phyloP scores from a whole-genome alignment of 2,797 vertebrate species.

The Acanthurus tractus region DNA sequence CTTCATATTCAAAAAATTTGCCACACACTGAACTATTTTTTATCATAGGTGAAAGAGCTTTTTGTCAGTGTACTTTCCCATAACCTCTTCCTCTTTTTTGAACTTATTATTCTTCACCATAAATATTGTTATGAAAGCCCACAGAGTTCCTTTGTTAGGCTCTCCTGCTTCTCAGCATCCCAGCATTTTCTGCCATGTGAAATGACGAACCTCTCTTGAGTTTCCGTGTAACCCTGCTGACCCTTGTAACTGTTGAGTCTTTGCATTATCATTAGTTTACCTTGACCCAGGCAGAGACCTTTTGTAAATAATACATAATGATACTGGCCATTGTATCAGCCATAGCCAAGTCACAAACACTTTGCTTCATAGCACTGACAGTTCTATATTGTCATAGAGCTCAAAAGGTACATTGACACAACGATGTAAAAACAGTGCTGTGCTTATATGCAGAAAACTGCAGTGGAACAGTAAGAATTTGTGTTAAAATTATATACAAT shows the following conservation, averaged over 20 bases:
- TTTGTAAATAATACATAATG: neutral
- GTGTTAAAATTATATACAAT: neutral
- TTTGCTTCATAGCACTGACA: neutral
- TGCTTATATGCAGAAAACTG: neutral
- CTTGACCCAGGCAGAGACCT: neutral
- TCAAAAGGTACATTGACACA: too few relatives aligned
- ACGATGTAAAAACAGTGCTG: neutral
- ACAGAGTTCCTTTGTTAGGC: constrained; percentile 3
- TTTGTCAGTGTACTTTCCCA: neutral
- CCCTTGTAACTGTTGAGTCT: neutral
- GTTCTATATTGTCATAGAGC: neutral
- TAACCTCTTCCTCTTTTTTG: constrained; percentile 10
- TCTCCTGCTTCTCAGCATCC: neutral
- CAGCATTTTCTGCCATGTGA: neutral
- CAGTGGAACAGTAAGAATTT: neutral
- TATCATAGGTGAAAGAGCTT: too few relatives aligned
- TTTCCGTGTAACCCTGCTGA: neutral
- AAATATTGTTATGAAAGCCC: neutral
- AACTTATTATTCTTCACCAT: constrained; percentile 6
- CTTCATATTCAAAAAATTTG: neutral
- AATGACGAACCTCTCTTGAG: neutral
- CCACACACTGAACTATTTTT: too few relatives aligned
- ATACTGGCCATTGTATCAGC: neutral
- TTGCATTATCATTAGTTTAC: neutral
- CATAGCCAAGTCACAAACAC: neutral